Percentiles rank a stretch among this genome's conserved stretches.
Conservation (phyloP, 2,113 vertebrate species). For the Pelodiscus sinensis region DNA sequence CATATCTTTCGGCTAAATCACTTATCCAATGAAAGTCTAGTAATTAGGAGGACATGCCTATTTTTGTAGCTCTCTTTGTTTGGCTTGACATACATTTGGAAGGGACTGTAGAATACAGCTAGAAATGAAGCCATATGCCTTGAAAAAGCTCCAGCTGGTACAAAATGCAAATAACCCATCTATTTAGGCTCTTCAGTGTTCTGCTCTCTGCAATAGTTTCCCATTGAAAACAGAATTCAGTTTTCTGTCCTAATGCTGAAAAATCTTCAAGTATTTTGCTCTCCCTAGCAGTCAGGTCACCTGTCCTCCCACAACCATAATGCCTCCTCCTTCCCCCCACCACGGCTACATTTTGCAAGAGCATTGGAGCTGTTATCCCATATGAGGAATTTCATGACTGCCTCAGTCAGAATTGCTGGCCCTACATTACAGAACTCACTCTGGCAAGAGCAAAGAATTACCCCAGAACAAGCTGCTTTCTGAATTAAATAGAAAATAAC, state of each 20-base stretch:
- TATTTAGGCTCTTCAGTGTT: neutral
- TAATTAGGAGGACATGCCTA: neutral
- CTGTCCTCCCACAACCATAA: neutral
- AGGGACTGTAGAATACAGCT: neutral
- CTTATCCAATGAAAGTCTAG: neutral
- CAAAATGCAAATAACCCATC: neutral
- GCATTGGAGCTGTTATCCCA: neutral
- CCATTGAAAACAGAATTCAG: conserved; percentile 1
- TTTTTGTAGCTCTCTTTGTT: neutral
- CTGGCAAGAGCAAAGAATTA: neutral
- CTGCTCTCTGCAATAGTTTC: neutral
- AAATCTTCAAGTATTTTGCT: neutral
- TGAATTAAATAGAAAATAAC: neutral
- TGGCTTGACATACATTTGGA: neutral
- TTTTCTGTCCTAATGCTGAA: neutral
- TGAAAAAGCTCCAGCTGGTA: neutral
- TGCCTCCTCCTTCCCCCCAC: neutral
- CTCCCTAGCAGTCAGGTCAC: neutral
- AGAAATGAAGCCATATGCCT: neutral
- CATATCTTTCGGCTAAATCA: neutral
- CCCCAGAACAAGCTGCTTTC: neutral
- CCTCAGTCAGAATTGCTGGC: neutral
- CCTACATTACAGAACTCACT: neutral
- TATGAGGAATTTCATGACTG: neutral
- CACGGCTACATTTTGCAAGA: neutral